phyloP scores from a whole-genome alignment of 2,797 vertebrate species.

The Bucorvus abyssinicus region DNA sequence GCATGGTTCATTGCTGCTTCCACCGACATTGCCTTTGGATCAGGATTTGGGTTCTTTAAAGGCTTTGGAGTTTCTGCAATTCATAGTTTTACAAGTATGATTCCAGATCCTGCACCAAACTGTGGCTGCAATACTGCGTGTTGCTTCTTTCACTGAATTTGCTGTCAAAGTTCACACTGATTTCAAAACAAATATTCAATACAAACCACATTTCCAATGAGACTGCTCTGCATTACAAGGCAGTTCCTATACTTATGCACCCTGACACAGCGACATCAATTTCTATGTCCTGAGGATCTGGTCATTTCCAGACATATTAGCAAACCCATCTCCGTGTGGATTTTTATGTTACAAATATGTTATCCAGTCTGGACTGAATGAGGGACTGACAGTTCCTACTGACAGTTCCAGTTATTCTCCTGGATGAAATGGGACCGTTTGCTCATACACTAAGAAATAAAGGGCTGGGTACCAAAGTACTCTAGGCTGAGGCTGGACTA shows the following conservation, averaged over 20 bases:
- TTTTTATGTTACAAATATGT: not conserved
- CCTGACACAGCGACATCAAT: not conserved
- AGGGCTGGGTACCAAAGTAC: not conserved
- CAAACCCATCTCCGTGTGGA: not conserved
- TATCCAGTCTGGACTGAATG: not conserved
- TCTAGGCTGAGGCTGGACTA: not conserved
- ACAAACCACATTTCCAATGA: not conserved
- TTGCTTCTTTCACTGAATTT: not conserved
- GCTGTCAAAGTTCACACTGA: not conserved
- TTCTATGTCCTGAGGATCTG: not conserved
- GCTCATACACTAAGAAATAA: not conserved
- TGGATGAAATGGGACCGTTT: not conserved
- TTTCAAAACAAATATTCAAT: not conserved
- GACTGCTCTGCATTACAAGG: not conserved
- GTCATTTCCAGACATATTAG: not conserved
- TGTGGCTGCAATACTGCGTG: not conserved
- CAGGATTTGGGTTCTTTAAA: not conserved
- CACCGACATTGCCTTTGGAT: not conserved
- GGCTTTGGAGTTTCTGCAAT: not conserved
- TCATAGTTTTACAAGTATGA: not conserved
- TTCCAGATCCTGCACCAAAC: not conserved
- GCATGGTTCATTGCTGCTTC: not conserved
- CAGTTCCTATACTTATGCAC: not conserved
- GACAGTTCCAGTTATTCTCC: rapidly evolving
- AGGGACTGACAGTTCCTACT: not conserved